Percentiles rank a stretch among this genome's conserved stretches.
These are phyloP conservation scores for Corythornis cristatus DNA, from an alignment of 2,113 vertebrate genomes.

Conservation along the genomic window DNA sequence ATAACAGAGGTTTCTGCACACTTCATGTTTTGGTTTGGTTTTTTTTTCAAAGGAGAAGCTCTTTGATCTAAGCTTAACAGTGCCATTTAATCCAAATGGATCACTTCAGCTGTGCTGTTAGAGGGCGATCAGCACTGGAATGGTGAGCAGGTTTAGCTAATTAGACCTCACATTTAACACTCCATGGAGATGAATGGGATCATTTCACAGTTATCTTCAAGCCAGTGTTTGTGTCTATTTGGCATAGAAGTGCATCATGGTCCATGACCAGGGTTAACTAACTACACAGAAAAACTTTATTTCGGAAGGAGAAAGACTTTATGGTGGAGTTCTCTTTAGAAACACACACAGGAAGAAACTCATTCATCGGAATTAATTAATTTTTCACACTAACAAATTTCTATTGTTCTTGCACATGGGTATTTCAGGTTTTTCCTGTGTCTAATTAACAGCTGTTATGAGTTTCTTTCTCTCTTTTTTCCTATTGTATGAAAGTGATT, in stretches of 20 bases:
- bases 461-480: background rate
- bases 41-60: background rate
- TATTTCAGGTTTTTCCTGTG: background rate
- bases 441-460: background rate
- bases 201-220: background rate
- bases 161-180: background rate
- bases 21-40: background rate
- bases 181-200: background rate
- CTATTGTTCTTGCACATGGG: background rate
- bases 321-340: background rate
- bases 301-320: background rate
- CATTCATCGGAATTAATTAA: background rate
- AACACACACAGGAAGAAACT: background rate
- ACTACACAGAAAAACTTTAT: background rate
- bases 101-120: background rate
- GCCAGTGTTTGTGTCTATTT: background rate
- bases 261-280: background rate
- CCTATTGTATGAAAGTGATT: background rate
- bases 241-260: background rate
- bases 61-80: background rate
- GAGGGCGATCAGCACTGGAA: background rate
- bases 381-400: background rate
- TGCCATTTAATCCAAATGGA: background rate
- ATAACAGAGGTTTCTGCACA: background rate
- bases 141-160: background rate